Conservation (phyloP, 2,113 vertebrate genomes). For the Sterna hirundo region DNA sequence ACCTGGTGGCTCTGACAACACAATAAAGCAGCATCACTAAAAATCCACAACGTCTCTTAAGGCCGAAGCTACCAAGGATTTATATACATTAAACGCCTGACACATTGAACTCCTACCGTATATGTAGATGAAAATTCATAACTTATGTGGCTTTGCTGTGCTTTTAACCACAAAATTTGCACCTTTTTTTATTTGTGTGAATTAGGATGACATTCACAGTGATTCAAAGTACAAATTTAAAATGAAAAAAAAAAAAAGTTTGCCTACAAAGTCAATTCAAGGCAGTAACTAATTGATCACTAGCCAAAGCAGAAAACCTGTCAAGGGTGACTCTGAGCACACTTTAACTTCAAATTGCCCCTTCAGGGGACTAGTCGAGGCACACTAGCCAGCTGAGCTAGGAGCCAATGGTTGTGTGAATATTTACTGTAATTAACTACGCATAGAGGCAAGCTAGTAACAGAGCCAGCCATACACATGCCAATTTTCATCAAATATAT, state of each 20-base stretch:
- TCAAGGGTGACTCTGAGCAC: neutral
- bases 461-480: neutral
- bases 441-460: neutral
- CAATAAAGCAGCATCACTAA: neutral
- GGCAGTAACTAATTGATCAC: neutral
- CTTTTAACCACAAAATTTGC: neutral
- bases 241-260: neutral
- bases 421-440: neutral
- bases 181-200: neutral
- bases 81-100: neutral
- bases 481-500: neutral
- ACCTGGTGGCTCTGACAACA: neutral
- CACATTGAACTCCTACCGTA: neutral
- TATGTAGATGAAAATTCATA: neutral
- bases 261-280: neutral
- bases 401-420: neutral
- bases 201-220: neutral
- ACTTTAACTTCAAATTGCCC: neutral
- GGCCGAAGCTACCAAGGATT: neutral
- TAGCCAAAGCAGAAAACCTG: neutral
- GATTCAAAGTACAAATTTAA: neutral
- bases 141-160: neutral
- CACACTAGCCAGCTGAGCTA: neutral
- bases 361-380: neutral
- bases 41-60: neutral